A percentile compares a stretch with the other conserved stretches of the same genome.
These are phyloP conservation scores for Agriotes lineatus DNA, from an alignment of 2,888 invertebrate species.

Conservation along the genomic window DNA sequence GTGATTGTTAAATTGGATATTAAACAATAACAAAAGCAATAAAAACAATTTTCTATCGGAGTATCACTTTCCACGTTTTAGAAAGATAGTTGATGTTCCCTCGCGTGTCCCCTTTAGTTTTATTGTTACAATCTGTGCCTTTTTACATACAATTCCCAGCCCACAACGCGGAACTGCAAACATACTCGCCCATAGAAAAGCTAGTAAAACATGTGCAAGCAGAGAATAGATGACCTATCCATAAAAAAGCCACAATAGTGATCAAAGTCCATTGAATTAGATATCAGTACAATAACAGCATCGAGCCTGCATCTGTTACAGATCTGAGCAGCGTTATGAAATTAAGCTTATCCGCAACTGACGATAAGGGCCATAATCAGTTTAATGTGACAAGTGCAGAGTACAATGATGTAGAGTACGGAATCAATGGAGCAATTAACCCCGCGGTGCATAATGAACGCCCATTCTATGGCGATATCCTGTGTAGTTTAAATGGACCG, in stretches of 20 bases:
- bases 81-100: too few species aligned
- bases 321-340: conserved; percentile 20
- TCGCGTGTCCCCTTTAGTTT: not conserved
- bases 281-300: conserved; percentile 34
- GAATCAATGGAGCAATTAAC: conserved; percentile 47
- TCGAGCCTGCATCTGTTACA: conserved; percentile 44
- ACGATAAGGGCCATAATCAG: conserved; percentile 40
- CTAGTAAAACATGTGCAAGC: conserved; percentile 35
- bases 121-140: conserved; percentile 29
- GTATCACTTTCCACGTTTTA: too few species aligned
- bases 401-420: conserved; percentile 37
- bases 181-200: conserved; percentile 20
- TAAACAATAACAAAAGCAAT: too few species aligned
- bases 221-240: conserved; percentile 17
- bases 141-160: not conserved
- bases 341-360: conserved; percentile 36
- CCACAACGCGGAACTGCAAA: conserved; percentile 27
- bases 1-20: too few species aligned
- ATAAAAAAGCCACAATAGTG: conserved; percentile 36
- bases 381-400: conserved; percentile 39
- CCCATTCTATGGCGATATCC: conserved; percentile 34
- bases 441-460: conserved; percentile 35
- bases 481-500: conserved; percentile 41
- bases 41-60: too few species aligned
- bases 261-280: conserved; percentile 32